Evolutionary conservation across 2,888 invertebrate genomes (phyloP), one percentile per base, ranked within the genome.

Genomic region (Apamea anceps): DNA sequence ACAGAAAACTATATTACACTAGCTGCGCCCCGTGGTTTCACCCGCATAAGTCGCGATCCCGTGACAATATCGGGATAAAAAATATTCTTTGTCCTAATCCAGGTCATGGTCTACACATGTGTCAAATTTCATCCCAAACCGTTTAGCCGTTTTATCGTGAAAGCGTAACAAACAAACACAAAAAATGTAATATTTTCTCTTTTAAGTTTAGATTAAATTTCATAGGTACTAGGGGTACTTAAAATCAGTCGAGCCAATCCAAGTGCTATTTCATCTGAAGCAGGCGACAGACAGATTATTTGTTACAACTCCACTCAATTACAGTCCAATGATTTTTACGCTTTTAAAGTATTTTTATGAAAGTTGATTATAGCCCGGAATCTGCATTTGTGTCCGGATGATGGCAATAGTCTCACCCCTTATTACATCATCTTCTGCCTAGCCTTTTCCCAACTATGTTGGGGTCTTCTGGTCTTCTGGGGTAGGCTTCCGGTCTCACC

Each of bases 271-370:
- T 77, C 73, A 75, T 86, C 84, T 70, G 81, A 48, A 74, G 81
- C 74, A 79, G 37, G 81, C 37, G 84, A 81, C 87, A 76, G 74
- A n/a, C 79, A 77, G 75, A 81, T 87, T 88, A 87, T 83, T 86
- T 84, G 68, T 72, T 67, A 84, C 87, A 42, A 70, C 66, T 75
- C 79, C 75, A 73, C 72, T 76, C 86, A 88, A 84, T 87, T 78
- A 70, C 87, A 81, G 48, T 60, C 75, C 80, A 77, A 62, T 54
- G 51, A 62, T 45, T 83, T 80, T 62, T 60, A 21, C 13, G 12
- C 13, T 66, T 51, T 18, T n/a, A 18, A 13, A 48, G 28, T 37
- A 28, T 57, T 48, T 57, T 37, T 32, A 42, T 21, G 7, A 42
- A 15, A 51, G 42, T 18, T 63, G 18, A 28, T 18, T 12, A 18